Evolutionary conservation across 2,113 vertebrate species (phyloP).

Genomic region (Chloroceryle aenea): DNA sequence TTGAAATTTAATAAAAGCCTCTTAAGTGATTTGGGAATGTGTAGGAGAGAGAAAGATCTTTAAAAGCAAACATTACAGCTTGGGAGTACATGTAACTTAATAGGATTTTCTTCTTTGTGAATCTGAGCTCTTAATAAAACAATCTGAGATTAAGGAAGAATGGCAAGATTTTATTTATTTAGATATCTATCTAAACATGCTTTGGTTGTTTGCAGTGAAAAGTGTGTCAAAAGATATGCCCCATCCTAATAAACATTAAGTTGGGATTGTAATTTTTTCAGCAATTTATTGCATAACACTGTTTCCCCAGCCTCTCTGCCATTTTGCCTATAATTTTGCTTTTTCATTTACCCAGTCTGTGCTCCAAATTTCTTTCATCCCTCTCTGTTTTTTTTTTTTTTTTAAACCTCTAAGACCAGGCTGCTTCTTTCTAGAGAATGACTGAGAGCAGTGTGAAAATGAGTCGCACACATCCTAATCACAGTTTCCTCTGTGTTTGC

Average conservation of each 20-base stretch:
- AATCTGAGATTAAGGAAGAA: slow-evolving; percentile 20
- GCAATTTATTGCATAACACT: background rate
- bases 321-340: background rate
- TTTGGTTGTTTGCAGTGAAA: background rate
- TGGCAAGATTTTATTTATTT: slow-evolving; percentile 11
- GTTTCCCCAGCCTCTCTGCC: background rate
- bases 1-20: slow-evolving; percentile 72
- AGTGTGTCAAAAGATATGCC: background rate
- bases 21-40: slow-evolving; percentile 66
- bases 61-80: slow-evolving; percentile 59
- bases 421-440: slow-evolving; percentile 2
- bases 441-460: slow-evolving; percentile 34
- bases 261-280: background rate
- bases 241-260: background rate
- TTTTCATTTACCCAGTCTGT: background rate
- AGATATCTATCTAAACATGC: background rate
- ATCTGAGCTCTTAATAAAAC: slow-evolving; percentile 54
- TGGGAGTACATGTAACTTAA: slow-evolving; percentile 40
- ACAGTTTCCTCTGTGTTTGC: slow-evolving; percentile 7
- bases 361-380: background rate
- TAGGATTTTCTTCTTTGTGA: slow-evolving; percentile 45
- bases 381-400: background rate
- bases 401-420: background rate
- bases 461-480: background rate
- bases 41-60: slow-evolving; percentile 53